Evolutionary conservation across 2,797 vertebrate genomes (phyloP).

Genomic region (Gallinago stenura): DNA sequence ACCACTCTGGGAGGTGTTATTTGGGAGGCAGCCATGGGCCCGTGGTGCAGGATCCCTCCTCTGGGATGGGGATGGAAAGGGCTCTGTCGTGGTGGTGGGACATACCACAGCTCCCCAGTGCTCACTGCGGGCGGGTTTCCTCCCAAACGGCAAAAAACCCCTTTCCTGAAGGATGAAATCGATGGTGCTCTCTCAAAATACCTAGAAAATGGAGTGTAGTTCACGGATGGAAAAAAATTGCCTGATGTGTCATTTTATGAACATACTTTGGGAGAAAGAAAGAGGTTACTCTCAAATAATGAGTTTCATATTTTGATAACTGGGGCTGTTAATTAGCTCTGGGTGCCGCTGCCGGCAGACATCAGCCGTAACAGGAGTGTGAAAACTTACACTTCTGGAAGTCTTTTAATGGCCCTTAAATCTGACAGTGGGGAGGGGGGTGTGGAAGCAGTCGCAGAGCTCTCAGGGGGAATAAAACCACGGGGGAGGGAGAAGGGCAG

Average conservation of each 20-base stretch:
- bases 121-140: accelerated
- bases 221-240: background rate
- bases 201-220: background rate
- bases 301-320: conserved; percentile 13
- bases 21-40: background rate
- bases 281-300: background rate
- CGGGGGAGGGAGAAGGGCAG: background rate
- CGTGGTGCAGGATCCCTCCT: background rate
- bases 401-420: conserved; percentile 1
- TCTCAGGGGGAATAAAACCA: background rate
- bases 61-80: background rate
- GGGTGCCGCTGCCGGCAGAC: background rate
- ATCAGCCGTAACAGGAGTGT: background rate
- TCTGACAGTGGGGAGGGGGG: background rate
- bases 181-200: background rate
- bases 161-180: background rate
- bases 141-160: accelerated
- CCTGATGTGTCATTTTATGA: background rate
- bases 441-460: background rate
- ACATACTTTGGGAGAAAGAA: background rate
- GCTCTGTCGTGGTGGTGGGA: background rate
- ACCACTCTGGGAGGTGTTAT: accelerated
- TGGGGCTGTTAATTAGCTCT: conserved; percentile 19
- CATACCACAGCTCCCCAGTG: accelerated
- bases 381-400: conserved; percentile 4